Evolutionary conservation across 2,797 vertebrate species (phyloP).

Genomic region (Propithecus perrieri): DNA sequence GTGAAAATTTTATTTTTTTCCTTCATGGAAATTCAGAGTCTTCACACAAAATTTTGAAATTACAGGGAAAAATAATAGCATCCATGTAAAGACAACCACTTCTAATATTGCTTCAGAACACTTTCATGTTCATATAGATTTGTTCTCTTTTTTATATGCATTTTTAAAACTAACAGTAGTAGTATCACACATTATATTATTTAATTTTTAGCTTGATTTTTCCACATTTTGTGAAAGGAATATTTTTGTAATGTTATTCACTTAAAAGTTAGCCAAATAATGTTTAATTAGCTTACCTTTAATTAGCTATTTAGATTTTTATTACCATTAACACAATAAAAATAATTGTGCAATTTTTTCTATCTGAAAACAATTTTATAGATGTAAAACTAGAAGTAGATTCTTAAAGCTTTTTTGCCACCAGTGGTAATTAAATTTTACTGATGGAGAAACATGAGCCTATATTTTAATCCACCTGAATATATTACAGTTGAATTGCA

Average conservation of each 20-base stretch:
- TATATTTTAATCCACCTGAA: background rate
- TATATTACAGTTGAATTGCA: background rate
- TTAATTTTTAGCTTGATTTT: background rate
- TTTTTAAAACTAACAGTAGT: background rate
- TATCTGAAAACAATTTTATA: background rate
- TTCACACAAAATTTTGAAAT: background rate
- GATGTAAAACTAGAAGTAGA: background rate
- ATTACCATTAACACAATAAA: background rate
- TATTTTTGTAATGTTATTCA: background rate
- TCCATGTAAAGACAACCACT: background rate
- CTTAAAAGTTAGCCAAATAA: background rate
- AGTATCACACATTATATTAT: background rate
- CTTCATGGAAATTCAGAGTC: background rate
- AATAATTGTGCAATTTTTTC: background rate
- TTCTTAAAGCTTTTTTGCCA: background rate
- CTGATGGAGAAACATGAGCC: background rate
- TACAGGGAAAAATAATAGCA: background rate
- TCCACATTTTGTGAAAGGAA: background rate
- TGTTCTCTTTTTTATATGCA: background rate
- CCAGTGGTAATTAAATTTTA: background rate
- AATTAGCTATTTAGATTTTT: background rate
- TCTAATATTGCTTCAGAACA: background rate
- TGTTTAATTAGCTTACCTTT: background rate
- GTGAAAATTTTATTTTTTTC: background rate
- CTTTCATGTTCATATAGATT: background rate